Evolutionary conservation across 1,140 invertebrate species (phyloP).

Genomic region (Caenorhabditis tropicalis): DNA sequence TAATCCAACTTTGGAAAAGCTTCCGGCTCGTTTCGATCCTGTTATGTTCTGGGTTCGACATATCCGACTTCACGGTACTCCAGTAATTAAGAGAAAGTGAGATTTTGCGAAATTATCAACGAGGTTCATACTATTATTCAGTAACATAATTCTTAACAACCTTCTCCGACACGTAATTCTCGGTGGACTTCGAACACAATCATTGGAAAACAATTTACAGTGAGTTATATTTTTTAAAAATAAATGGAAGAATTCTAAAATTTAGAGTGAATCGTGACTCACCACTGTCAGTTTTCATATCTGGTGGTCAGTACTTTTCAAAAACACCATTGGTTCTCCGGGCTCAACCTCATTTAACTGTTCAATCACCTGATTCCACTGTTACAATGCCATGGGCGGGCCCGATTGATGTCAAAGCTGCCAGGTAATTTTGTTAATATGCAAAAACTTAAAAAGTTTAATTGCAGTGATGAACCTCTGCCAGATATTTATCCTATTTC

Average conservation of each 20-base stretch:
- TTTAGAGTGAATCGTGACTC: conserved; percentile 64
- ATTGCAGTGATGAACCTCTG: conserved; percentile 45
- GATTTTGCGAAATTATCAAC: neutral
- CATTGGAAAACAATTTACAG: neutral
- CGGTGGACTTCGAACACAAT: neutral
- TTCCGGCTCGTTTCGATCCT: conserved; percentile 65
- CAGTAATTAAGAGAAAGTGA: conserved; percentile 66
- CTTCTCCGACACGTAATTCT: conserved; percentile 59
- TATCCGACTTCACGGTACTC: conserved; percentile 62
- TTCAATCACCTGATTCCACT: conserved; percentile 57
- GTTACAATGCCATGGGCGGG: conserved; percentile 56
- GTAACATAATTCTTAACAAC: conserved; percentile 66
- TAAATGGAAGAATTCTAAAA: neutral
- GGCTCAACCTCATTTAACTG: conserved; percentile 62
- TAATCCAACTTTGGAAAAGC: conserved; percentile 69
- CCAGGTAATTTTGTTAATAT: conserved; percentile 46
- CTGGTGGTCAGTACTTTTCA: conserved; percentile 52
- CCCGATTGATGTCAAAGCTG: conserved; percentile 54
- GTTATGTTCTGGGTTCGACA: conserved; percentile 67
- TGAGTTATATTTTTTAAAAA: neutral
- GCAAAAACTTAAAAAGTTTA: neutral
- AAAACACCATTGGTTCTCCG: conserved; percentile 61
- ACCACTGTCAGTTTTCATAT: conserved; percentile 56
- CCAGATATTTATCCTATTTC: conserved; percentile 66
- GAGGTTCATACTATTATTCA: conserved; percentile 53